Base-by-base conservation (phyloP, 1,140 invertebrate genomes). In the Aphaenogaster floridana region DNA sequence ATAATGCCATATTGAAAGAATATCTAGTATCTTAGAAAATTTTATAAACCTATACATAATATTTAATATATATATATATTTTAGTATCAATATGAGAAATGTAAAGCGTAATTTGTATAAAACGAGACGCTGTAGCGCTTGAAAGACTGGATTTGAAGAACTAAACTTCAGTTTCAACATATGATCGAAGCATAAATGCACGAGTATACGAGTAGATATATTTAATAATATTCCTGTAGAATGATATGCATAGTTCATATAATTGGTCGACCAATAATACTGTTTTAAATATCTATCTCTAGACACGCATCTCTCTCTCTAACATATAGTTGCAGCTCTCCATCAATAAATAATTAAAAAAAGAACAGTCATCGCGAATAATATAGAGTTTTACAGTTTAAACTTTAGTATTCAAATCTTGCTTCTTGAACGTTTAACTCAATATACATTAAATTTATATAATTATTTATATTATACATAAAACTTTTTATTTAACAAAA, bases 71-170 rank as follows among this genome's bases (percentile, higher is more conserved):
- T 61, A 0, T 50, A 61, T 61, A 0, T 50, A 61, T 48, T 8
- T 21, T 71, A 52, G 9, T 50, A 36, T 59, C 1, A 3, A 39
- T 61, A 45, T 39, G 36, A 36, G 28, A 59, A 61, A 59, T 48
- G n/a, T 21, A 36, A 48, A 74, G 13, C 28, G 9, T 13, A 48
- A 61, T 59, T 74, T 4, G 6, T 57, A 71, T n/a, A 45, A 42
- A 71, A 57, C 11, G 9, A 42, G 6, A 80, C 13, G n/a, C 36
- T 6, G 1, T 50, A 57, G 11, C 45, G n/a, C 6, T n/a, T 81
- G 52, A 81, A 84, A 39, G 8, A 68, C 42, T 84, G 36, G 17
- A 57, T 83, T 72, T 11, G 45, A 81, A 81, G 39, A 54, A 81
- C 21, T 42, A 81, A 81, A 71, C 9, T 81, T 69, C 15, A 57